Evolutionary conservation across 2,113 vertebrate genomes (phyloP), one percentile per base, ranked within the genome.

Genomic region (Aix galericulata): DNA sequence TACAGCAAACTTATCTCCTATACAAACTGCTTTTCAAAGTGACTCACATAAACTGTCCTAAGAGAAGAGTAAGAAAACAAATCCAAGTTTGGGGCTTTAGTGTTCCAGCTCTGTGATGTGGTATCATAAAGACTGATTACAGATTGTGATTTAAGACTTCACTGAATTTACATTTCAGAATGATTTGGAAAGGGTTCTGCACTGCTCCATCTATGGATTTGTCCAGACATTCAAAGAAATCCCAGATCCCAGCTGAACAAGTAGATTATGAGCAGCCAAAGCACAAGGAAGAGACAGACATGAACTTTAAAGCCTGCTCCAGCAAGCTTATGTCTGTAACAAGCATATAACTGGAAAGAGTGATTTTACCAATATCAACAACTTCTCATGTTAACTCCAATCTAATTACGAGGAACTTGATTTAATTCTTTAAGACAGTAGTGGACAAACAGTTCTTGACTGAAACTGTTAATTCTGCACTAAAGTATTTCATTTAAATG

Each of bases 181-280:
- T 18, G 56, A 75, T 68, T 63, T 67, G 69, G 52, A 81, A 87
- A 93, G 87, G 84, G 75, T 83, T 96, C 77, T 48, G 56, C 34
- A 56, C 34, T 77, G 3, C 21, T 96, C 42, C 66, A 60, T 38
- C 67, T 31, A 58, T 1, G 9, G 92, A 90, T 91, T 94, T 93
- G 82, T 74, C 95, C 64, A 44, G 86, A 62, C n/a, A 38, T 23
- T 44, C 21, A 23, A 84, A 52, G 83, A 96, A 97, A 94, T 89
- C 92, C 80, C 86, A 89, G 48, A 77, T 63, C 50, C 59, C 88
- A 86, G 79, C 42, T 89, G 87, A 89, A 89, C 38, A 68, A 91
- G 91, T n/a, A 71, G 82, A 90, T 94, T 86, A 86, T 0, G 6
- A 74, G 73, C 88, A 93, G 76, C 74, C 82, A 92, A 88, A 93